Base-by-base conservation (phyloP, 2,888 invertebrate species). In the Catocala sponsa region DNA sequence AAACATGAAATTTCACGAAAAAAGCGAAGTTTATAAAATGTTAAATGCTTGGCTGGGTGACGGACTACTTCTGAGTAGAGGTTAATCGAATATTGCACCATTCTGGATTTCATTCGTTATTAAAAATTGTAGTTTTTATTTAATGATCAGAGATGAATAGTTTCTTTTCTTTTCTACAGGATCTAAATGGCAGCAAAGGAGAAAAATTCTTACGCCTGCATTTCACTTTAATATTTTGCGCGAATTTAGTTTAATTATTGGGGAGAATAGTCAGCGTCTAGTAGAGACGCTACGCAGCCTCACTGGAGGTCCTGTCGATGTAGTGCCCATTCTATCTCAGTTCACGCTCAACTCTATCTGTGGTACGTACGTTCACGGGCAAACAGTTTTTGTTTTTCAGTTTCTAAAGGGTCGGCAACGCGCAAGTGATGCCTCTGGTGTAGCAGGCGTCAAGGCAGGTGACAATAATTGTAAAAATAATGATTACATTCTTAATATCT, bases 141-240 rank as follows among this genome's bases (percentile, higher is more conserved):
- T 13, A 46, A 4, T 11, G 10, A 47, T 4, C 5, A 4, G 10
- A 25, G 12, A n/a, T 42, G 1, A 25, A 25, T 4, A 25, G 25
- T 25, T 25, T 25, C 15, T 10, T 35, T 2, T 11, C 13, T 35
- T 58, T 35, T 25, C 63, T 66, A 11, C 55, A 95, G 95, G 95
- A 60, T 59, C 74, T 44, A 96, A 96, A 84, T 96, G 96, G 96
- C 95, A 95, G 42, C 79, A 84, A 0, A 90, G 96, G 15, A 86
- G 96, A 64, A 96, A 95, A 83, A 91, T 96, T 62, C 80, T 96
- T 4, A 96, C 96, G 0, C 96, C 96, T 0, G 94, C 96, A 0
- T 96, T 96, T 78, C 96, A 96, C 78, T 96, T 96, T 63, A 96
- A 95, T 74, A 94, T 96, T 56, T 80, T 96, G 5, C 90, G 94